Conservation (phyloP, 92 coral and sea anemone genomes). For the Siderastrea radians region DNA sequence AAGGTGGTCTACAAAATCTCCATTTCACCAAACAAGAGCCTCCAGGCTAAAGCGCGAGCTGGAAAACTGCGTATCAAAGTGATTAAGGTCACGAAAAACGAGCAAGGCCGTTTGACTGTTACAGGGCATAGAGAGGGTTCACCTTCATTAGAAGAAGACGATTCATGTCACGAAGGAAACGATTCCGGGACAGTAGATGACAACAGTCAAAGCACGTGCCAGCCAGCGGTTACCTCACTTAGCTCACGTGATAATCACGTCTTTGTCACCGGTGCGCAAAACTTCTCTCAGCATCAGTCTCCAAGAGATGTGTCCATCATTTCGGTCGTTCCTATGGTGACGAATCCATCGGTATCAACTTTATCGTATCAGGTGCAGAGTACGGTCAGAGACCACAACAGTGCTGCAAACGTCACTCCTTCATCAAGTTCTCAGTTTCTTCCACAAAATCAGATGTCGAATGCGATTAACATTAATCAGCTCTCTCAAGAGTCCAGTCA, state of each 20-base stretch:
- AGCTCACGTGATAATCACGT: constrained; percentile 26
- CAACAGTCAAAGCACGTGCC: neutral
- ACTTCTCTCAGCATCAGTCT: constrained; percentile 23
- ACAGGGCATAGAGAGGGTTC: constrained; percentile 50
- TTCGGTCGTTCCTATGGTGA: constrained; percentile 53
- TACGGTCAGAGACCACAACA: constrained; percentile 4
- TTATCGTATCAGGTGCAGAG: constrained; percentile 34
- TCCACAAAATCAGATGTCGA: constrained; percentile 38
- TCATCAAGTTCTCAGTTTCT: constrained; percentile 25
- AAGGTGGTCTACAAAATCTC: constrained; percentile 43
- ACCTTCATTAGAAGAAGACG: constrained; percentile 42
- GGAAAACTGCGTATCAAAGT: constrained; percentile 42
- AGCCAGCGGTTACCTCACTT: constrained; percentile 8
- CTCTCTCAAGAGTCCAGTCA: constrained; percentile 21
- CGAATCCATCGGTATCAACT: constrained; percentile 30
- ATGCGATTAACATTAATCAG: constrained; percentile 13
- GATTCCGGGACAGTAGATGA: constrained; percentile 20
- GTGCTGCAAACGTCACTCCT: neutral
- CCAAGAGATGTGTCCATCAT: constrained; percentile 45
- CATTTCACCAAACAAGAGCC: constrained; percentile 39
- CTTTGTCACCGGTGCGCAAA: constrained; percentile 29
- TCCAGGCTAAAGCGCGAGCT: constrained; percentile 13
- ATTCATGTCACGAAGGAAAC: constrained; percentile 16
- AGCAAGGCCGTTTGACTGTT: constrained; percentile 46
- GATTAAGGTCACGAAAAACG: constrained; percentile 40